These are phyloP conservation scores for Watsonalla binaria DNA, from an alignment of 2,888 invertebrate genomes.

Conservation along the genomic window DNA sequence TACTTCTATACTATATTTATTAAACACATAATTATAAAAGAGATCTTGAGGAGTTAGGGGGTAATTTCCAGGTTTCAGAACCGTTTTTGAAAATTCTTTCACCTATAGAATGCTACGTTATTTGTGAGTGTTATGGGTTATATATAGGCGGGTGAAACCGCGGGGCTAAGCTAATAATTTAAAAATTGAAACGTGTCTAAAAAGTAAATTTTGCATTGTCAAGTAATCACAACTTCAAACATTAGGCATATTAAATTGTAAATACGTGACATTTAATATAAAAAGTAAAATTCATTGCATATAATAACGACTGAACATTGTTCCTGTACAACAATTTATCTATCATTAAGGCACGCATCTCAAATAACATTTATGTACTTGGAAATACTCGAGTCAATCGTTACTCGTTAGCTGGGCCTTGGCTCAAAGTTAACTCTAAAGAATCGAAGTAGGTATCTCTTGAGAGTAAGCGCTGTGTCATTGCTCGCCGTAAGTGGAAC, in stretches of 20 bases:
- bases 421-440: conserved; percentile 61
- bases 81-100: too few relatives aligned
- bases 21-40: too few relatives aligned
- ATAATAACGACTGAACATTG: conserved; percentile 7
- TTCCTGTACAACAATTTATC: conserved; percentile 29
- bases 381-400: conserved; percentile 63
- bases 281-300: not conserved
- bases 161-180: too few relatives aligned
- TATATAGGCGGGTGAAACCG: too few relatives aligned
- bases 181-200: too few relatives aligned
- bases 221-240: too few relatives aligned
- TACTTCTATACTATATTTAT: too few relatives aligned
- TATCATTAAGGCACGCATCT: conserved; percentile 42
- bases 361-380: conserved; percentile 49
- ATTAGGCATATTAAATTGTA: not conserved
- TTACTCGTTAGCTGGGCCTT: conserved; percentile 64
- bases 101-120: too few relatives aligned
- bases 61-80: too few relatives aligned
- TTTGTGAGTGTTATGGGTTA: too few relatives aligned
- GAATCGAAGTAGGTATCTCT: conserved; percentile 68
- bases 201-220: too few relatives aligned
- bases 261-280: not conserved
- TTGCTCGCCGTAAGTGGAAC: conserved; percentile 51
- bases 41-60: too few relatives aligned
- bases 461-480: conserved; percentile 71